A percentile compares a stretch with the other conserved stretches of the same genome.
Conservation (phyloP, 2,113 vertebrate genomes). For the Ceuthmochares aereus region DNA sequence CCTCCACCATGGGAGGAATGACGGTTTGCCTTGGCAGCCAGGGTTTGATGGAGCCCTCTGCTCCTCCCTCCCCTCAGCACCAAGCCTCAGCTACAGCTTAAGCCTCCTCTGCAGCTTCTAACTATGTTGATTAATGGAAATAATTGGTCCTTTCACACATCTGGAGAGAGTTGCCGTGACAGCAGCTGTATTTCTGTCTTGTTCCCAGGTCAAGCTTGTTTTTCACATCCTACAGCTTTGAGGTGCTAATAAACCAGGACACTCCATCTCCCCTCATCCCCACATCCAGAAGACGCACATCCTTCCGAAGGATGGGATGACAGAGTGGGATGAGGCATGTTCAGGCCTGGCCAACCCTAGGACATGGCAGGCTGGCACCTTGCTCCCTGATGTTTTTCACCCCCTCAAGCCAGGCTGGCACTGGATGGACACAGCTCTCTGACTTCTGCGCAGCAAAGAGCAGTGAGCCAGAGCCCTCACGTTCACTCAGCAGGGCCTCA, state of each 20-base stretch:
- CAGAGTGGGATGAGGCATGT: fast-evolving
- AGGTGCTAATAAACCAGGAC: neutral
- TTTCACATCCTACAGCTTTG: neutral
- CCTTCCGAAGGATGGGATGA: neutral
- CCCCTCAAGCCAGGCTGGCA: fast-evolving
- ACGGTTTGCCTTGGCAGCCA: neutral
- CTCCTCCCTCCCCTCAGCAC: neutral
- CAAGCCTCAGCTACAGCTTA: neutral
- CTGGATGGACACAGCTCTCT: fast-evolving
- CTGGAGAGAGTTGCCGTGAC: constrained; percentile 67
- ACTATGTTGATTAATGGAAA: constrained; percentile 58
- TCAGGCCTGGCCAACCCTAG: neutral
- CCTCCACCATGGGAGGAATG: neutral
- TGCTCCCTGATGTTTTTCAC: neutral
- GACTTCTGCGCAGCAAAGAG: neutral
- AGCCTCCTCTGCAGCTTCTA: constrained; percentile 32
- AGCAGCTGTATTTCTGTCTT: constrained; percentile 61
- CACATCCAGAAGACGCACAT: fast-evolving
- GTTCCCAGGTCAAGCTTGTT: constrained; percentile 41
- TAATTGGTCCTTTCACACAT: constrained; percentile 63
- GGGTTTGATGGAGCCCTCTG: neutral
- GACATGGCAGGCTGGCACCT: neutral
- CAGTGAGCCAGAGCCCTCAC: fast-evolving
- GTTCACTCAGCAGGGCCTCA: neutral
- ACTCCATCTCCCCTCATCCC: too few species aligned